These are phyloP conservation scores for Dinomys branickii DNA, from an alignment of 2,113 vertebrate genomes.

Conservation along the genomic window DNA sequence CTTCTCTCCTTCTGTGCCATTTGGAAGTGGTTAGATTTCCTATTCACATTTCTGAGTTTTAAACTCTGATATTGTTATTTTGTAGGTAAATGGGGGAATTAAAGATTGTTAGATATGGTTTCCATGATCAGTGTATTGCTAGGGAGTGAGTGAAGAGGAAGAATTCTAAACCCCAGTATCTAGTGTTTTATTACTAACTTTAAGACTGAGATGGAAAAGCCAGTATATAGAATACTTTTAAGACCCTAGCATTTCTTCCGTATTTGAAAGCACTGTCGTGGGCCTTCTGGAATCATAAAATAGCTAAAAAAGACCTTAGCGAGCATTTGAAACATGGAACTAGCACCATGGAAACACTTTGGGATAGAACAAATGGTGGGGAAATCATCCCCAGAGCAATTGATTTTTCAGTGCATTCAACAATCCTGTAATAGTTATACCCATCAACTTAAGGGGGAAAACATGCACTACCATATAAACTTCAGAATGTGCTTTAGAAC, in stretches of 20 bases:
- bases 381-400: slow-evolving; percentile 63
- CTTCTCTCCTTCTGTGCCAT: neutral
- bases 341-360: slow-evolving; percentile 52
- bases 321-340: slow-evolving; percentile 43
- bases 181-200: neutral
- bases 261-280: slow-evolving; percentile 37
- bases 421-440: slow-evolving; percentile 63
- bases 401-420: slow-evolving; percentile 71
- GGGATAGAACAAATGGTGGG: slow-evolving; percentile 53
- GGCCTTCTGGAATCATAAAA: slow-evolving; percentile 43
- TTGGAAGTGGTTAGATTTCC: neutral
- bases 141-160: neutral
- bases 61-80: slow-evolving; percentile 20
- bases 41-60: slow-evolving; percentile 13
- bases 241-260: slow-evolving; percentile 30
- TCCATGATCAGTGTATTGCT: neutral
- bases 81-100: slow-evolving; percentile 41
- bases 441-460: slow-evolving; percentile 62
- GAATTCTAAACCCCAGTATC: slow-evolving; percentile 10
- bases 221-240: slow-evolving; percentile 32
- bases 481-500: slow-evolving; percentile 59
- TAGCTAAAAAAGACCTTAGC: neutral
- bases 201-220: neutral
- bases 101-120: neutral
- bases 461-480: slow-evolving; percentile 50